Base-by-base conservation (phyloP, 2,888 invertebrate species). In the Polyploca ridens region DNA sequence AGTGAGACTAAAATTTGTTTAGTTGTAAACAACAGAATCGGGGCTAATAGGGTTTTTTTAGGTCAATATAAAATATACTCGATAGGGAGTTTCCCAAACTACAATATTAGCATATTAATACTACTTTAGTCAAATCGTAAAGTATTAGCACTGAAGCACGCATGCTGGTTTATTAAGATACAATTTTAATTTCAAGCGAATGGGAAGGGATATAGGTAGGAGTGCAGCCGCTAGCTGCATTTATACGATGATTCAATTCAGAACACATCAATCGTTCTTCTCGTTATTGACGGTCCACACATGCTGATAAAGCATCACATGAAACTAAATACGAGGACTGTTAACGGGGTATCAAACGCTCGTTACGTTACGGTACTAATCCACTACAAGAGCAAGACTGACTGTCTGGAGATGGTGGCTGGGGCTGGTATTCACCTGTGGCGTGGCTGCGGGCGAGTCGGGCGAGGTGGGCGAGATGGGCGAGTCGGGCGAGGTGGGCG, bases 401-500 rank as follows among this genome's bases (percentile, higher is more conserved):
- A 82, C 88, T 87, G 35, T 35, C 35, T 35, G 35, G 35, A 35
- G 35, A 4, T 35, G 85, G 72, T 13, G 41, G 13, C 86, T 81
- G 87, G 87, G 87, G 85, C 71, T 86, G 82, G 87, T 92, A 92
- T 85, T 93, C 93, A 94, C 93, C 93, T 94, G 93, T 72, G 82
- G 81, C 72, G 78, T 68, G 71, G 68, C 67, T 58, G 69, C 64
- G 65, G 71, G 74, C 67, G n/a, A n/a, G n/a, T 69, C 72, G 75
- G 46, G 68, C 63, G 27, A 27, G 27, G 27, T 27, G 27, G 27
- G 63, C 69, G 73, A 71, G 68, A 81, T 79, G 71, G 81, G 83
- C 77, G 75, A 27, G 27, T 71, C 69, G 82, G 77, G 77, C 63
- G 82, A 77, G 66, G 76, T 81, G 16, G 82, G 54, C 19, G 73